Evolutionary conservation across 2,888 invertebrate species (phyloP).

Genomic region (Amiota mariae): DNA sequence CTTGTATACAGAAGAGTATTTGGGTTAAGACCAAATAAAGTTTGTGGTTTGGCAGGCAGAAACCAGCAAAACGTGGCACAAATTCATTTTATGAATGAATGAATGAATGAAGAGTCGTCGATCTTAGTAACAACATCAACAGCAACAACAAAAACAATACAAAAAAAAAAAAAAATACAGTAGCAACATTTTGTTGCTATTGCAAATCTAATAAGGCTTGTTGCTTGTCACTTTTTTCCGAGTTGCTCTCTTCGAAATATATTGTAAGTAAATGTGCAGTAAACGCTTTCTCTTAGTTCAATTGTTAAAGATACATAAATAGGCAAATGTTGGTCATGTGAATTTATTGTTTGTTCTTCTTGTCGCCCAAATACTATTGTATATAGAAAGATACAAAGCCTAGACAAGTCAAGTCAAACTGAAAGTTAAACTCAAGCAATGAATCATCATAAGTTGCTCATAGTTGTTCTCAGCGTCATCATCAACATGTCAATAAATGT

Average conservation of each 20-base stretch:
- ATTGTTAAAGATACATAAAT: neutral
- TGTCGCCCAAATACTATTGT: neutral
- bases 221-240: neutral
- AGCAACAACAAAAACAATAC: neutral
- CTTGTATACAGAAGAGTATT: constrained; percentile 53
- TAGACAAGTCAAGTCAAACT: neutral
- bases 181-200: too few species aligned
- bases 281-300: constrained; percentile 11
- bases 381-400: constrained; percentile 3
- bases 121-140: constrained; percentile 8
- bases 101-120: constrained; percentile 4
- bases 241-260: too few species aligned
- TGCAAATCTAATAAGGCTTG: constrained; percentile 4
- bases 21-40: constrained; percentile 67
- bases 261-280: neutral
- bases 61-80: constrained; percentile 51
- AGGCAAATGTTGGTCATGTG: neutral
- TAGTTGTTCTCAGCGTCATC: constrained; percentile 12
- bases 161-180: too few species aligned
- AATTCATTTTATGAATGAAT: constrained; percentile 63
- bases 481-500: constrained; percentile 10
- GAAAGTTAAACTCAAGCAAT: neutral
- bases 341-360: too few species aligned
- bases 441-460: constrained; percentile 18
- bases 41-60: constrained; percentile 49